Conservation (phyloP, 2,797 vertebrate genomes). For the Rhinoraja longicauda region DNA sequence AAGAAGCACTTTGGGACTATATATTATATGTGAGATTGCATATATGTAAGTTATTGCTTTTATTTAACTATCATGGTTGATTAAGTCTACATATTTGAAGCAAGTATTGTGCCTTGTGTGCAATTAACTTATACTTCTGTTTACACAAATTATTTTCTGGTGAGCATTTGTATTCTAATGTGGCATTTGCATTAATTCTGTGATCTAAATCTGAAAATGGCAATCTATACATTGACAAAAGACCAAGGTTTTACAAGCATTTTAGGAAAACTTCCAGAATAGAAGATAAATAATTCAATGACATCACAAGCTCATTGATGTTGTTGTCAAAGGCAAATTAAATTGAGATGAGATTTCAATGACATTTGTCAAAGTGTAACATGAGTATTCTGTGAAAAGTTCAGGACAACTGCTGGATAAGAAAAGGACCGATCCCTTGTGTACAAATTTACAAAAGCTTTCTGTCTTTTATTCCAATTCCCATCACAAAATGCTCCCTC, state of each 20-base stretch:
- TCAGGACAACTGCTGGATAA: slow-evolving; percentile 29
- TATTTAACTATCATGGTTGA: background rate
- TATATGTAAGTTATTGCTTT: background rate
- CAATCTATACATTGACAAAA: background rate
- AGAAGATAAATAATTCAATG: background rate
- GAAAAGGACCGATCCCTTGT: slow-evolving; percentile 36
- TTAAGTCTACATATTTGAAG: background rate
- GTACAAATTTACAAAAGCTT: slow-evolving; percentile 24
- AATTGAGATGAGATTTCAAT: slow-evolving; percentile 36
- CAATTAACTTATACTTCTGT: background rate
- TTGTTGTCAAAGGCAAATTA: slow-evolving; percentile 29
- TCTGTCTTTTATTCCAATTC: slow-evolving; percentile 35
- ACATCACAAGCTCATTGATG: slow-evolving; percentile 1
- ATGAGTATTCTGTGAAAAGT: slow-evolving; percentile 38
- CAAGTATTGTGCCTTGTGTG: background rate
- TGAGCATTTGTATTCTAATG: background rate
- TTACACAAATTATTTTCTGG: background rate
- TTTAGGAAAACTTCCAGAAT: background rate
- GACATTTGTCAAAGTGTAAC: slow-evolving; percentile 37
- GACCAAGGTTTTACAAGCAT: background rate
- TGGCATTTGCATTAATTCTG: background rate
- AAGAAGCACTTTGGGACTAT: background rate
- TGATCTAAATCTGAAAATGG: background rate
- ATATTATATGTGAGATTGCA: background rate
- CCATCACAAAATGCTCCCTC: slow-evolving; percentile 33